phyloP scores from a whole-genome alignment of 2,888 invertebrate genomes.

The Lasioglossum zephyrum region DNA sequence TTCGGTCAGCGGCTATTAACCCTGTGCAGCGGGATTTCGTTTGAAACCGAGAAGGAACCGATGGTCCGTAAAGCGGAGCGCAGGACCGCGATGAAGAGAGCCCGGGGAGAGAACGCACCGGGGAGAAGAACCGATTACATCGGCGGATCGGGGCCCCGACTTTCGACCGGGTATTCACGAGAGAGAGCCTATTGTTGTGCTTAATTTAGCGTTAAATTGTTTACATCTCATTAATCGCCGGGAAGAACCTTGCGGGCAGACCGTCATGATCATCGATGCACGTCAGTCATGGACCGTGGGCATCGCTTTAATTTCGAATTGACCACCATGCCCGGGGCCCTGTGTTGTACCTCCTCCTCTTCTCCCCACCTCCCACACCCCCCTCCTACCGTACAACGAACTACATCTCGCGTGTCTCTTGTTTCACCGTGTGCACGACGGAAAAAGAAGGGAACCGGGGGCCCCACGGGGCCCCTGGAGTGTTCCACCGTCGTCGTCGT shows the following conservation, averaged over 20 bases:
- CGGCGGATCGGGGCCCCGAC: constrained; percentile 48
- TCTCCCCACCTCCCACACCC: background rate
- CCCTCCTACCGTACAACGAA: constrained; percentile 29
- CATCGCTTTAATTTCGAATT: constrained; percentile 79
- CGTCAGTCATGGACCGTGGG: constrained; percentile 78
- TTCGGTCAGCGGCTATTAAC: constrained; percentile 51
- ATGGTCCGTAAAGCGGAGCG: constrained; percentile 69
- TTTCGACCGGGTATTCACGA: constrained; percentile 60
- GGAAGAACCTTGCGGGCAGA: constrained; percentile 68
- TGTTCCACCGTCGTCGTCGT: constrained; percentile 19
- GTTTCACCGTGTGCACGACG: constrained; percentile 44
- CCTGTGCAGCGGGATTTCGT: constrained; percentile 55
- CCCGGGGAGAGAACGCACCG: constrained; percentile 36
- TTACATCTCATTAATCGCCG: constrained; percentile 84
- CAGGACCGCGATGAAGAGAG: constrained; percentile 46
- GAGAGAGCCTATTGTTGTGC: constrained; percentile 80
- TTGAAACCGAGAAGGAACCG: constrained; percentile 70
- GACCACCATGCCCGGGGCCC: constrained; percentile 55
- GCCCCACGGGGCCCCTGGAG: constrained; percentile 27
- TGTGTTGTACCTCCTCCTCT: constrained; percentile 11
- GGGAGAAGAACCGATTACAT: constrained; percentile 63
- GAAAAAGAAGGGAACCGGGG: constrained; percentile 17
- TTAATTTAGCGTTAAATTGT: constrained; percentile 84
- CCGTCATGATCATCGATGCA: constrained; percentile 81
- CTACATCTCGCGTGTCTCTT: constrained; percentile 53